Evolutionary conservation across 2,797 vertebrate species (phyloP).

Genomic region (Brachymystax lenok): DNA sequence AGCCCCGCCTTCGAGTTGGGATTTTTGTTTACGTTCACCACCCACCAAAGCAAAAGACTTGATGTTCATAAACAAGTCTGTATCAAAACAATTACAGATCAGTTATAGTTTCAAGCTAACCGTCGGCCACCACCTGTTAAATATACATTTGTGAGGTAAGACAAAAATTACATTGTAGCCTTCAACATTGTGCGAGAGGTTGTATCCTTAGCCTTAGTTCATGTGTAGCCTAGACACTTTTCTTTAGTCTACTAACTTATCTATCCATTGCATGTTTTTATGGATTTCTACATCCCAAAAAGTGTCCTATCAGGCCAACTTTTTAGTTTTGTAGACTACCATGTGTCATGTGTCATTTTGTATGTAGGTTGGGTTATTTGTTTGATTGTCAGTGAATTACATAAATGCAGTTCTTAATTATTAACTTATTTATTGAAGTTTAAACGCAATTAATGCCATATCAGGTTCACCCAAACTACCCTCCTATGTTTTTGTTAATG

Average conservation of each 20-base stretch:
- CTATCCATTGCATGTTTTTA: not conserved
- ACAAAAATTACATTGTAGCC: not conserved
- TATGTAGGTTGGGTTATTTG: not conserved
- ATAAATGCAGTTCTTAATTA: not conserved
- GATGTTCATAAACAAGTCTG: conserved; percentile 67
- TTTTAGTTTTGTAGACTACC: not conserved
- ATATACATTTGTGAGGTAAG: conserved; percentile 4
- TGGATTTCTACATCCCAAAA: not conserved
- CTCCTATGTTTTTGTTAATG: not conserved
- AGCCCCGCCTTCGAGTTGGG: conserved; percentile 36
- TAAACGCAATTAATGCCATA: not conserved
- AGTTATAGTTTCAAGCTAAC: not conserved
- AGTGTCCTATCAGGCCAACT: no score
- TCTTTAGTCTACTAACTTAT: not conserved
- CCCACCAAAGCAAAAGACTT: conserved; percentile 10
- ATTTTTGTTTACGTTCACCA: conserved; percentile 36
- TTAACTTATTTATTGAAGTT: not conserved
- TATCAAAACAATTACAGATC: conserved; percentile 53
- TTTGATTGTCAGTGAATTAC: not conserved
- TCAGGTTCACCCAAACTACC: not conserved
- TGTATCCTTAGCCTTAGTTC: not conserved
- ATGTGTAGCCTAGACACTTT: not conserved
- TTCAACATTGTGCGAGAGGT: not conserved
- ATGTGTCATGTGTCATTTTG: not conserved
- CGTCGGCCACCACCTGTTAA: conserved; percentile 5